Evolutionary conservation across 2,797 vertebrate genomes (phyloP).

Genomic region (Gymnopithys bicolor): DNA sequence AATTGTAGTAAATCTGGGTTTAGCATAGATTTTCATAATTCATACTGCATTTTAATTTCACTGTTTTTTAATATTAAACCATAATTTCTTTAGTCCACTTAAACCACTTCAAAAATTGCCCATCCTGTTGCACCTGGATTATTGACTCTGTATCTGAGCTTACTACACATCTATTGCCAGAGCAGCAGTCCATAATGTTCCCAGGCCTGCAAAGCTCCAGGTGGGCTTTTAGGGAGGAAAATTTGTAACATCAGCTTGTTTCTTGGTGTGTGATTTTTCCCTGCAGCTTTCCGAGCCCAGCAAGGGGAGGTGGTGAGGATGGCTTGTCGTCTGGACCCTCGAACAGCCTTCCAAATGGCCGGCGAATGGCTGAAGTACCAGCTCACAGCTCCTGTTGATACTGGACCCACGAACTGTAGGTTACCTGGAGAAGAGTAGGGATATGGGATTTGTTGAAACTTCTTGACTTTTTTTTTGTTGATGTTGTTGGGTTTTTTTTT

Average conservation of each 20-base stretch:
- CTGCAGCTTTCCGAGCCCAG: conserved; percentile 89
- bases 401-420: conserved; percentile 84
- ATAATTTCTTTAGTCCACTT: neutral
- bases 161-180: neutral
- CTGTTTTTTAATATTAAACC: neutral
- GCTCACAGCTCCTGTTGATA: conserved; percentile 82
- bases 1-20: neutral
- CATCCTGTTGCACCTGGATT: neutral
- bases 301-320: conserved; percentile 90
- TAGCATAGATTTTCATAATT: neutral
- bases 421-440: neutral
- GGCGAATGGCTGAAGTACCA: conserved; percentile 91
- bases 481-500: neutral
- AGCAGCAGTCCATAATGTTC: neutral
- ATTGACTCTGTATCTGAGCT: neutral
- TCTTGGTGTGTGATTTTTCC: neutral
- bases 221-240: neutral
- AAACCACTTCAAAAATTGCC: neutral
- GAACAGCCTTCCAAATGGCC: conserved; percentile 90
- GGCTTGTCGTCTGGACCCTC: conserved; percentile 88
- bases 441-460: neutral
- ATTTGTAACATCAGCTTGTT: neutral
- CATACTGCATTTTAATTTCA: neutral
- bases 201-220: neutral
- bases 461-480: neutral